A percentile compares a stretch with the other conserved stretches of the same genome.
Conservation (phyloP, 2,113 vertebrate species). For the Cnemophilus loriae region DNA sequence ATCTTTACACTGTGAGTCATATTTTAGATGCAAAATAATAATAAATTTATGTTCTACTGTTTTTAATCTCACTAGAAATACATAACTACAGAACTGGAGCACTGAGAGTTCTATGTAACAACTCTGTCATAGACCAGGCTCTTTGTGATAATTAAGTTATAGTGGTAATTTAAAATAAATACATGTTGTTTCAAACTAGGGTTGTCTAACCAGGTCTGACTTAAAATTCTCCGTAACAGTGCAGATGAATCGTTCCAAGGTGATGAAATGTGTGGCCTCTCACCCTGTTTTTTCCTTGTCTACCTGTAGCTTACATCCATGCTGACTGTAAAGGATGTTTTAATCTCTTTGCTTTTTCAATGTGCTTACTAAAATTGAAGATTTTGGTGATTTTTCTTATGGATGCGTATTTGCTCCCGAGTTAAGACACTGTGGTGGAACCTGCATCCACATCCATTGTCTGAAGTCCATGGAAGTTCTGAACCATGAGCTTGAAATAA, state of each 20-base stretch:
- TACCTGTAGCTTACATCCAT: background rate
- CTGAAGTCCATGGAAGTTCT: background rate
- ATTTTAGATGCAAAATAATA: constrained; percentile 15
- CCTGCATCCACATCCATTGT: background rate
- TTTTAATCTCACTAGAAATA: background rate
- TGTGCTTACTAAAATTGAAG: background rate
- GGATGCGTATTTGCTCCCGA: background rate
- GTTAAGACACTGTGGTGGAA: background rate
- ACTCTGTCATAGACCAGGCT: background rate
- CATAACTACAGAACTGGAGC: background rate
- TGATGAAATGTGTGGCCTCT: background rate
- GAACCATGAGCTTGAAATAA: background rate
- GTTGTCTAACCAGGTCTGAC: background rate
- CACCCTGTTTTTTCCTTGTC: background rate
- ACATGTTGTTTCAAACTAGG: background rate
- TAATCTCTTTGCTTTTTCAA: background rate
- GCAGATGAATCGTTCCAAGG: background rate
- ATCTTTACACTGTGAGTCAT: constrained; percentile 13
- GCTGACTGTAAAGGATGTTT: background rate
- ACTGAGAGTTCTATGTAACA: background rate
- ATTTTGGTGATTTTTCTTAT: background rate
- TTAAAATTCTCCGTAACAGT: background rate
- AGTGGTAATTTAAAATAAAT: constrained; percentile 28
- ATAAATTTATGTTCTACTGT: background rate
- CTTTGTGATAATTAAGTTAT: background rate